Base-by-base conservation (phyloP, 2,888 invertebrate genomes). In the Stenchaetothrips biformis region DNA sequence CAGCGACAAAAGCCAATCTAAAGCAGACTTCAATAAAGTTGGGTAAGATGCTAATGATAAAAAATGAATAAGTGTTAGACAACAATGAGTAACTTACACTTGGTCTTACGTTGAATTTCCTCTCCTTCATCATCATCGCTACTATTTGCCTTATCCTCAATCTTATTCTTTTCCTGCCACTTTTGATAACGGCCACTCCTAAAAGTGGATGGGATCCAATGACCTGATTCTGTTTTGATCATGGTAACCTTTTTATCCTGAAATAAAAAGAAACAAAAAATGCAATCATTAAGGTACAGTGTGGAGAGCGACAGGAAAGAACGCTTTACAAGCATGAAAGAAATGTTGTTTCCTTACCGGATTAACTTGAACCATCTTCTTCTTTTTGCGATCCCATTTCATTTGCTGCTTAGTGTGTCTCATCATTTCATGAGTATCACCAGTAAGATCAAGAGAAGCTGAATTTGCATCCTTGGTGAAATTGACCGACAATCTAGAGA, bases 171-270 rank as follows among this genome's bases (percentile, higher is more conserved):
- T 82, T 93, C 92, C 84, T 93, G 92, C 98, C 98, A 98, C 80
- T 93, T 92, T 82, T 91, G 91, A 87, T 97, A 98, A 48, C 94
- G 90, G 80, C 97, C 94, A 82, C 95, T 94, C 88, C 98, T 98
- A 88, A 95, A 99, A 0, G 95, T 93, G 0, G 98, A 96, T 0
- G 98, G 94, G 84, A 99, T 96, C 92, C 96, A 95, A 0, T 91
- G 92, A 25, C 98, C 99, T 82, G 97, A 97, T 88, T 99, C 99
- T 0, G 98, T 98, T 84, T 93, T 93, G 83, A 99, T 97, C 88
- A 94, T 95, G 80, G 93, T 93, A 37, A 88, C 87, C 83, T 91
- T 91, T 2, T 87, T 85, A 83, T 90, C 88, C 89, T 90, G 84
- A 80, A 85, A 82, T 83, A 37, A 83, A 53, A 48, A n/a, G 78